A percentile compares a stretch with the other conserved stretches of the same genome.
These are phyloP conservation scores for Psophia crepitans DNA, from an alignment of 2,113 vertebrate species.

Conservation along the genomic window DNA sequence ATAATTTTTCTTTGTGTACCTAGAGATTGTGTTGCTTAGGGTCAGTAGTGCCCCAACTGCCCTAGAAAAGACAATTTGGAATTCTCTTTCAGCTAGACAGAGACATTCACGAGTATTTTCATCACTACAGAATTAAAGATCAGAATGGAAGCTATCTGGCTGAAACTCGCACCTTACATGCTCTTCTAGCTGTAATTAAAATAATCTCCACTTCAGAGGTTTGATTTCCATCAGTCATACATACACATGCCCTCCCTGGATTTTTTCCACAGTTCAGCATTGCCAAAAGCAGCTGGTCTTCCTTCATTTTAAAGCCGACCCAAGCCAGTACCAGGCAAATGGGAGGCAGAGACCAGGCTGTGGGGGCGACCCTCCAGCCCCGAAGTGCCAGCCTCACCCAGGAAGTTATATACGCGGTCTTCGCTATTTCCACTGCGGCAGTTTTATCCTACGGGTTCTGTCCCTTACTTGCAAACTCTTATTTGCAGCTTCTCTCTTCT, in stretches of 20 bases:
- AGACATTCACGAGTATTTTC: not conserved
- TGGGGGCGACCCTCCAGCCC: not conserved
- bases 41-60: not conserved
- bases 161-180: not conserved
- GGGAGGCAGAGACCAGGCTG: not conserved
- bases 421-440: not conserved
- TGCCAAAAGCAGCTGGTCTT: not conserved
- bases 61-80: not conserved
- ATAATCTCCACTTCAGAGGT: slow-evolving; percentile 27
- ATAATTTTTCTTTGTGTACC: not conserved
- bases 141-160: not conserved
- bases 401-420: fast-evolving
- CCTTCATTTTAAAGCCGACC: not conserved
- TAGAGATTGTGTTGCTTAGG: not conserved
- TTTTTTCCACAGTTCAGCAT: not conserved
- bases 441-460: not conserved
- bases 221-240: not conserved
- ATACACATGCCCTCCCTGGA: not conserved
- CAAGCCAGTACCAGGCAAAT: not conserved
- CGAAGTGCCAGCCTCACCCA: not conserved
- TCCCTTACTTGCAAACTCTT: not conserved
- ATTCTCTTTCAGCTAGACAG: not conserved
- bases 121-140: not conserved
- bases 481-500: not conserved
- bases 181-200: slow-evolving; percentile 34